These are phyloP conservation scores for Gambelia wislizenii DNA, from an alignment of 2,797 vertebrate species.

Conservation along the genomic window DNA sequence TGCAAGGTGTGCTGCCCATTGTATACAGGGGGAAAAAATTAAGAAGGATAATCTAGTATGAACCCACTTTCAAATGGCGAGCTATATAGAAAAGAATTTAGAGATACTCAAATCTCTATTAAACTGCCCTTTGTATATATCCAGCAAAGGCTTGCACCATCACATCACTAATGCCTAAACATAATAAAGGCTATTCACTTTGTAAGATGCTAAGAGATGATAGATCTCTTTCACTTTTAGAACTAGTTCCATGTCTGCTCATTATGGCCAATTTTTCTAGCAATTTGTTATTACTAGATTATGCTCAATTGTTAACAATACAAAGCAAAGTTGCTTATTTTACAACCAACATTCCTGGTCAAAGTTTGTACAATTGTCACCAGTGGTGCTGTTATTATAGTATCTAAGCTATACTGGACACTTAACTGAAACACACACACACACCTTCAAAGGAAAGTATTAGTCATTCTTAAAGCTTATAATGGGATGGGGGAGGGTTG, in stretches of 20 bases:
- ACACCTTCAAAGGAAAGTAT: background rate
- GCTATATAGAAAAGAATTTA: background rate
- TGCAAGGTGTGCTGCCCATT: background rate
- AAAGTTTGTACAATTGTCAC: background rate
- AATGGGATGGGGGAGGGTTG: background rate
- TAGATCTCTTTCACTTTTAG: background rate
- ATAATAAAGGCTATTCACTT: background rate
- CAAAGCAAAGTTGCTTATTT: background rate
- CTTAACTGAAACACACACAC: background rate
- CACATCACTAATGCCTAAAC: background rate
- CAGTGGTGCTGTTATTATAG: background rate
- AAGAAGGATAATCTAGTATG: background rate
- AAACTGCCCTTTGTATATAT: background rate
- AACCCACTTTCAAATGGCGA: background rate
- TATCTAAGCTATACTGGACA: background rate
- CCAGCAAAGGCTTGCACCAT: background rate
- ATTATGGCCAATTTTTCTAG: background rate
- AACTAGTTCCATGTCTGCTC: background rate
- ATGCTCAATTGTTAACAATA: background rate
- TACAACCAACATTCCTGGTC: background rate
- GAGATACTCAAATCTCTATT: background rate
- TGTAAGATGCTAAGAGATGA: background rate
- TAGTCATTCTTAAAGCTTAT: background rate
- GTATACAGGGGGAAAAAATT: background rate
- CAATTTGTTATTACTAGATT: background rate